Evolutionary conservation across 1,140 invertebrate species (phyloP), one percentile per base, ranked within the genome.

Genomic region (Caenorhabditis latens): DNA sequence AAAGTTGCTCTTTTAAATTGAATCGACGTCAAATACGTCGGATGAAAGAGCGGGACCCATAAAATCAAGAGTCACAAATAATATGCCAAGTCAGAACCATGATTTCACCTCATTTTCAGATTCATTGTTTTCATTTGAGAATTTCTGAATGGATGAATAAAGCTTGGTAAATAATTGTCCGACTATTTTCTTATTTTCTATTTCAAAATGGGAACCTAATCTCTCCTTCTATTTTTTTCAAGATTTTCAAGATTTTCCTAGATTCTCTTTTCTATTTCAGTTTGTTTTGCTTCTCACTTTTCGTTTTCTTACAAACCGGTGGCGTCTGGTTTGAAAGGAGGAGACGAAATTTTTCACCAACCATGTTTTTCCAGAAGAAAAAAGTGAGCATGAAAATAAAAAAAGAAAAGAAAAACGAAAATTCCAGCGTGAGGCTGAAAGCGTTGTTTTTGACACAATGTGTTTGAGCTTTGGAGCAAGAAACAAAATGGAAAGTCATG

Each of bases 281-380:
- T 71, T 71, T 71, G 65, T 71, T 71, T 71, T 71, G 42, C 65
- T 71, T 46, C 42, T n/a, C 65, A 48, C 65, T 71, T 71, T 71
- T 42, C 63, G 9, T 65, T 65, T 65, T 71, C 65, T 71, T 71
- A 46, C 43, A 48, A 71, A 71, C 65, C 65, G 65, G 65, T 71
- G 65, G 43, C 65, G 65, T 71, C 43, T 71, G 65, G 65, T 71
- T 11, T 46, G 16, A 71, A n/a, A n/a, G 19, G 61, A 65, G n/a
- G 40, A 65, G 63, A 32, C 24, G 40, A 71, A 43, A 46, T 46
- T 71, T 19, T 13, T 46, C 65, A 46, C 42, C 65, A 43, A 46
- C 65, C n/a, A 71, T 71, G 42, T 48, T 48, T 43, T 71, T 50
- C 16, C 16, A 42, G 40, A 67, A 46, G 24, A 71, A 71, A 46